These are phyloP conservation scores for Artemisiospiza belli DNA, from an alignment of 2,113 vertebrate genomes.

Conservation along the genomic window DNA sequence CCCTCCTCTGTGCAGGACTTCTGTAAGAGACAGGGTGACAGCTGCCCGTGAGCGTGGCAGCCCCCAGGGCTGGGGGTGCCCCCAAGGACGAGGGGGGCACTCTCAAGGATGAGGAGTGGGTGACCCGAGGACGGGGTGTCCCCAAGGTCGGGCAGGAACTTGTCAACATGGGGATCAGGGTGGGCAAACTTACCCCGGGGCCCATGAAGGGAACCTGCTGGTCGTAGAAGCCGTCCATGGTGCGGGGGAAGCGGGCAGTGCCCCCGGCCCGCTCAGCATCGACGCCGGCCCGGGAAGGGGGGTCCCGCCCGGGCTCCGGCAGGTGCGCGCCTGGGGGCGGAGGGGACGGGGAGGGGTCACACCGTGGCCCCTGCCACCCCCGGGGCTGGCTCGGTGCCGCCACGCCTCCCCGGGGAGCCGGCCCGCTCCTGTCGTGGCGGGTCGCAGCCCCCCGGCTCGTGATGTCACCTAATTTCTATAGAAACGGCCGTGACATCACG, in stretches of 20 bases:
- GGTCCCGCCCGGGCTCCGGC: constrained; percentile 51
- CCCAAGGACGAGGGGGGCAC: background rate
- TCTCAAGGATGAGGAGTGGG: background rate
- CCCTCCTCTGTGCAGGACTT: constrained; percentile 82
- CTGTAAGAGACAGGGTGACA: constrained; percentile 35
- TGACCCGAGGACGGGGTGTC: background rate
- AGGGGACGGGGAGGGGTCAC: background rate
- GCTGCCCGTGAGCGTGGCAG: background rate
- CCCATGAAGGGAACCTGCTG: constrained; percentile 96
- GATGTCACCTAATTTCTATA: constrained; percentile 58
- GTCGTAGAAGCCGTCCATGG: constrained; percentile 97
- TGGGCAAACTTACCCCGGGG: constrained; percentile 83
- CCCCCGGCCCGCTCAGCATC: constrained; percentile 76
- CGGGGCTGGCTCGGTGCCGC: background rate
- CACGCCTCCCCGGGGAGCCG: background rate
- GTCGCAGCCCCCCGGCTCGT: constrained; percentile 6
- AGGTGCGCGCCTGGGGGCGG: constrained; percentile 17
- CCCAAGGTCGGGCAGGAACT: too few relatives aligned
- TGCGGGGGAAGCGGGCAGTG: constrained; percentile 65
- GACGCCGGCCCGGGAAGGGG: constrained; percentile 60
- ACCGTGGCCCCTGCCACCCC: background rate
- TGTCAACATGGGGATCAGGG: background rate
- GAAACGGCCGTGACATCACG: background rate
- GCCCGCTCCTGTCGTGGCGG: constrained; percentile 22
- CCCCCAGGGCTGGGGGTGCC: background rate